Conservation (phyloP, 2,888 invertebrate species). For the Sacculina carcini region DNA sequence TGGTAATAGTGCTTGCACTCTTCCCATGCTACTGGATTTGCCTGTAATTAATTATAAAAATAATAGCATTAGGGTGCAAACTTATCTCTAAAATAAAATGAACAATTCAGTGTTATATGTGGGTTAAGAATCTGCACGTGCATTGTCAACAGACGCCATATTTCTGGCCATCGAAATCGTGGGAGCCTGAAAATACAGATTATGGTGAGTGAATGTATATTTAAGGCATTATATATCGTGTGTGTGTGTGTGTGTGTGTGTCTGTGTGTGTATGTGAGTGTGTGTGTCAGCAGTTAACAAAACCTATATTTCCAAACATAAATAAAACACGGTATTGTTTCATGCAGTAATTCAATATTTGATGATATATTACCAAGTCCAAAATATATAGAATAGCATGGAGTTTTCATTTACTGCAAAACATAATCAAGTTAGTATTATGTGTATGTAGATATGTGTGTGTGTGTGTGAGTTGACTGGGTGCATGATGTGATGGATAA, state of each 20-base stretch:
- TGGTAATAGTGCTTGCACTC: no score
- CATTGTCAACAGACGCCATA: constrained; percentile 57
- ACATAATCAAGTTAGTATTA: constrained; percentile 1
- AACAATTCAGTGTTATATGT: no score
- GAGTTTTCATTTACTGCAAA: constrained; percentile 4
- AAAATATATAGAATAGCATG: constrained; percentile 6
- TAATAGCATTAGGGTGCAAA: no score
- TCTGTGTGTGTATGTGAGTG: no score
- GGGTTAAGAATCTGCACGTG: background rate
- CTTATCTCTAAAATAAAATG: no score
- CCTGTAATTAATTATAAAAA: no score
- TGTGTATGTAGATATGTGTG: background rate
- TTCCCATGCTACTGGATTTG: no score
- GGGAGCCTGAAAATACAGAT: constrained; percentile 98
- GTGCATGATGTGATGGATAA: background rate
- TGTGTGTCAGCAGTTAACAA: no score
- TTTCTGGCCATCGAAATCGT: constrained; percentile 97
- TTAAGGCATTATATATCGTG: background rate
- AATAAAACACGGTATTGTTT: no score
- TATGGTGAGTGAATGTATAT: constrained; percentile 40
- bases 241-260: no score
- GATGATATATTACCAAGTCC: background rate
- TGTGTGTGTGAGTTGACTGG: background rate
- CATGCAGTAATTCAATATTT: no score
- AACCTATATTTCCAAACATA: no score